Percentiles rank a stretch among this genome's conserved stretches.
Conservation (phyloP, 1,140 invertebrate genomes). For the Spodoptera frugiperda region DNA sequence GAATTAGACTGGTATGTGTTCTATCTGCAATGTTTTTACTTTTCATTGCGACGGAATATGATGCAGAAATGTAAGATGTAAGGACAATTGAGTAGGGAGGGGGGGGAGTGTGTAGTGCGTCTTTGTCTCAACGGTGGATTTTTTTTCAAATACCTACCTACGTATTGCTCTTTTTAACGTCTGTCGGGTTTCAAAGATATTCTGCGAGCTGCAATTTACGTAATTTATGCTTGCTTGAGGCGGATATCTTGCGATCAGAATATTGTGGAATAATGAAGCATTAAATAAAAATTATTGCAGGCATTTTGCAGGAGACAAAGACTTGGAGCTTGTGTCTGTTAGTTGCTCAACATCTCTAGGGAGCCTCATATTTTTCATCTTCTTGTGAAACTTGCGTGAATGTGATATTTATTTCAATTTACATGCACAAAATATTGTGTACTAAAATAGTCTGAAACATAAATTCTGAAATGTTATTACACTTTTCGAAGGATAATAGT, state of each 20-base stretch:
- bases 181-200: slow-evolving; percentile 1
- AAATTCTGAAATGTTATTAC: slow-evolving; percentile 5
- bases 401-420: slow-evolving; percentile 35
- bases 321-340: background rate
- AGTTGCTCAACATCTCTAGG: background rate
- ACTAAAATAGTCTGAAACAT: slow-evolving; percentile 5
- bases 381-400: slow-evolving; percentile 16
- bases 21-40: slow-evolving; percentile 80
- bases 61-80: slow-evolving; percentile 84
- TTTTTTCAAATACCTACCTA: slow-evolving; percentile 27
- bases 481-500: background rate
- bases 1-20: slow-evolving; percentile 36
- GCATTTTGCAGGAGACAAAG: background rate
- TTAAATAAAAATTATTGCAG: slow-evolving; percentile 17
- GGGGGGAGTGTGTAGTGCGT: slow-evolving; percentile 53
- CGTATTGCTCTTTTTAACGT: slow-evolving; percentile 38
- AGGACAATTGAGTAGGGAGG: slow-evolving; percentile 79
- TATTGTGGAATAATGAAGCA: slow-evolving; percentile 35
- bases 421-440: slow-evolving; percentile 13
- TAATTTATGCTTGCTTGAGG: slow-evolving; percentile 20
- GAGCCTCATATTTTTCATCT: slow-evolving; percentile 16
- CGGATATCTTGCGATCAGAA: background rate
- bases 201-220: slow-evolving; percentile 15
- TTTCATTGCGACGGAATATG: slow-evolving; percentile 83
- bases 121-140: slow-evolving; percentile 40